Base-by-base conservation (phyloP, 2,888 invertebrate genomes). In the Lycaena phlaeas region DNA sequence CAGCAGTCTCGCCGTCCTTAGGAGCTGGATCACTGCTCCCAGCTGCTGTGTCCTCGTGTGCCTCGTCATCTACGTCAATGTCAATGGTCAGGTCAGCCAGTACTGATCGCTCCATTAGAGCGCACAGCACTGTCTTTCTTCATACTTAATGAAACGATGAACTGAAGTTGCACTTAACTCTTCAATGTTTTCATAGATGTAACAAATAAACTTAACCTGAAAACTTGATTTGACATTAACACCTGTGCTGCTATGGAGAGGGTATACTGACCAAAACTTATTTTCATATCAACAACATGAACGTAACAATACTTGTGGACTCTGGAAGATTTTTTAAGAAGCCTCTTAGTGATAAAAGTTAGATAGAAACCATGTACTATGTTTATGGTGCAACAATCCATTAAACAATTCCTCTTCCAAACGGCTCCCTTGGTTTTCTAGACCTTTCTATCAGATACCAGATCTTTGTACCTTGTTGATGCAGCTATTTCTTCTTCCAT, bases 161-260 rank as follows among this genome's bases (percentile, higher is more conserved):
- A 29, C 7, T 7, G 12, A 4, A 11, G 34, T 6, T 22, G 34
- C 11, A 22, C 7, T 18, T 12, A 14, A 22, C 29, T 27, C 22
- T 34, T 12, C 9, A 34, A 34, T 7, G 11, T 34, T 27, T 34
- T 22, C 34, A 34, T 12, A 14, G 34, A 34, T 9, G 18, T 22
- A 34, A 22, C 14, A 3, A 34, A 34, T 34, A 34, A 34, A 67
- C 30, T 38, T 38, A 42, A 84, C 84, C 84, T 84, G 84, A 82
- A 84, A 84, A 82, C 84, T 84, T 68, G 84, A 84, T 81, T 76
- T 65, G 66, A 76, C 66, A 82, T 84, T 84, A 84, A 72, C 77
- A 81, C 74, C 72, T 65, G 64, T 63, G 64, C 68, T 68, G 67
- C 67, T 61, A 61, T 52, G 51, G 65, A 64, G 64, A 56, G 53